Evolutionary conservation across 1,140 invertebrate genomes (phyloP), one percentile per base, ranked within the genome.

Genomic region (Drosophila auraria): DNA sequence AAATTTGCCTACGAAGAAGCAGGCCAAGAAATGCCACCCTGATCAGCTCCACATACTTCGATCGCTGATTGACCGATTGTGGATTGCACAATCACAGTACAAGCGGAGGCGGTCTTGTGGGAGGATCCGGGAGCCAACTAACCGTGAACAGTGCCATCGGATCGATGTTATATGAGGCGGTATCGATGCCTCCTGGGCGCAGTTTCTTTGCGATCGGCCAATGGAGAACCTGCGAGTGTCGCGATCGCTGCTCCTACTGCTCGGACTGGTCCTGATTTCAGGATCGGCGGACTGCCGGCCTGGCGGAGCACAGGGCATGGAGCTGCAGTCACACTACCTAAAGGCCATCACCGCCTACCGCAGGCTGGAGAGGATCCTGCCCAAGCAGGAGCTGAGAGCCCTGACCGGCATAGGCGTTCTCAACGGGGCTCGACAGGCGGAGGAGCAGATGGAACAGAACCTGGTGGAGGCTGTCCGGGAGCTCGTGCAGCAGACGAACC

Each of bases 381-480:
- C 82, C 8, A 58, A 60, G 7, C 53, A 92, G 47, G 92, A 93
- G 27, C 60, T 93, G 3, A 50, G 75, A 5, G 83, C 83, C 0
- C 23, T 93, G 15, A 91, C 81, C 2, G 81, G 75, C 0, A 74
- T 93, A 5, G 92, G 87, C 3, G 36, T 93, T 3, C 64, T 93
- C 1, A 92, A 92, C 27, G 92, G 92, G 0, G 91, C 87, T 0
- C 73, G 76, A 1, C 64, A 87, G 45, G 83, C 86, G 0, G 87
- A 93, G 64, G 51, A 87, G 45, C 69, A 75, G 11, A 92, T 93
- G 87, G 84, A 91, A 20, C 59, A 91, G 58, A 59, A 93, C 27
- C 49, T 93, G 51, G 82, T 87, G 47, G 60, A 44, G 3, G 63
- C 63, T 8, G 57, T 93, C 7, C 66, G 64, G 30, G 89, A 92